Base-by-base conservation (phyloP, 2,797 vertebrate genomes). In the Acestrorhynchus altus region DNA sequence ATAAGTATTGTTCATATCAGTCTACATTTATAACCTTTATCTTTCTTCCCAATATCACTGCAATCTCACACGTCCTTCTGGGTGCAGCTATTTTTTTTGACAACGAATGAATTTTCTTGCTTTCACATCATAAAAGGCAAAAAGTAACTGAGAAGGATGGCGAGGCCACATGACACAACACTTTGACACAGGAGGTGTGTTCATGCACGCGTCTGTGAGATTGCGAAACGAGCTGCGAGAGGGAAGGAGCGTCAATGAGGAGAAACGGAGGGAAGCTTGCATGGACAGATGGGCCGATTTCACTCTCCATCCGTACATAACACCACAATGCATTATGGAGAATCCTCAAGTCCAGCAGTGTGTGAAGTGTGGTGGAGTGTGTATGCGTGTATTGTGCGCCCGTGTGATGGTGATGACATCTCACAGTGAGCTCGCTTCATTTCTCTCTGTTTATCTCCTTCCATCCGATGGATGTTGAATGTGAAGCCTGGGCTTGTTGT, bases 221-320 rank as follows among this genome's bases (percentile, higher is more conserved):
- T 18, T 47, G 78, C 61, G 35, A 74, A 80, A 71, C 61, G 78
- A 74, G 71, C 74, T 70, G 70, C 16, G 46, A 15, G 46, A 52
- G 47, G 18, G 54, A 59, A 12, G 18, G 71, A 42, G 40, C 72
- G 54, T 51, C 77, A 70, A 77, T 77, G 61, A 70, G 63, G 24
- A 81, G 70, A 44, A 39, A 78, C 40, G 66, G 73, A 81, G 54
- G 73, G 71, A 78, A 59, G 20, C 35, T 82, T 40, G 39, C 64
- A 59, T 5, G 51, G 68, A 73, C 85, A 84, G 83, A 84, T 83
- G 83, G 79, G 76, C 70, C 54, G 67, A 77, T 79, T 76, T 79
- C 66, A 49, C 69, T 67, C 56, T 63, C 18, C 18, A 59, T 70
- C 57, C 71, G 64, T 72, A 75, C 74, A 79, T 81, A 52, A 72